Conservation (phyloP, 2,888 invertebrate species). For the Polylopha cassiicola region DNA sequence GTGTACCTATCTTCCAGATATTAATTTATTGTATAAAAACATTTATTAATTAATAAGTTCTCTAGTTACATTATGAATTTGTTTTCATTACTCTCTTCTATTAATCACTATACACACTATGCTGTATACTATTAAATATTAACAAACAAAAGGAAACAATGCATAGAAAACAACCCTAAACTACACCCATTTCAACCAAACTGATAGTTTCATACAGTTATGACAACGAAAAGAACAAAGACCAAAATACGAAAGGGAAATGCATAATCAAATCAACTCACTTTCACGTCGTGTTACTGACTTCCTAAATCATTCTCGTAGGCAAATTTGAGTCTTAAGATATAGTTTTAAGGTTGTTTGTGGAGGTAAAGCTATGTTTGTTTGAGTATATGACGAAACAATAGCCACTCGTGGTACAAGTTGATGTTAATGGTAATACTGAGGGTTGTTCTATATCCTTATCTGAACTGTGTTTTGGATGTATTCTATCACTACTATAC, state of each 20-base stretch:
- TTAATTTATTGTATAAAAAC: too few species aligned
- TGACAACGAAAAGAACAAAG: slow-evolving; percentile 19
- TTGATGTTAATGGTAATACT: slow-evolving; percentile 59
- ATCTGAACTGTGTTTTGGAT: too few species aligned
- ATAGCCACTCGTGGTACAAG: slow-evolving; percentile 49
- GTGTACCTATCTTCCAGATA: too few species aligned
- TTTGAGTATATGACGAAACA: slow-evolving; percentile 43
- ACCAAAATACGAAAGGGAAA: slow-evolving; percentile 15
- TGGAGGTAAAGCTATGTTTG: slow-evolving; percentile 23
- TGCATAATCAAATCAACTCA: slow-evolving; percentile 21
- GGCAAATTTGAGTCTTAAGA: slow-evolving; percentile 27
- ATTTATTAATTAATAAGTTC: too few species aligned
- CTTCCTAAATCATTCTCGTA: slow-evolving; percentile 5
- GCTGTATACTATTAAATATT: too few species aligned
- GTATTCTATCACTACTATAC: too few species aligned
- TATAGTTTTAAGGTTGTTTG: slow-evolving; percentile 17
- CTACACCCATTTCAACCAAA: too few species aligned
- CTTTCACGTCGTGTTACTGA: slow-evolving; percentile 23
- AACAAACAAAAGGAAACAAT: too few species aligned
- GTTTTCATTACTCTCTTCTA: too few species aligned
- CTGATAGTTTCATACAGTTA: slow-evolving; percentile 7
- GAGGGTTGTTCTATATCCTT: slow-evolving; percentile 43
- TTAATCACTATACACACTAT: too few species aligned
- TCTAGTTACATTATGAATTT: too few species aligned
- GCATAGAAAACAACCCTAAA: too few species aligned